Percentiles rank a stretch among this genome's conserved stretches.
Evolutionary conservation across 1,140 invertebrate genomes (phyloP).

Genomic region (Schlechtendalia chinensis): DNA sequence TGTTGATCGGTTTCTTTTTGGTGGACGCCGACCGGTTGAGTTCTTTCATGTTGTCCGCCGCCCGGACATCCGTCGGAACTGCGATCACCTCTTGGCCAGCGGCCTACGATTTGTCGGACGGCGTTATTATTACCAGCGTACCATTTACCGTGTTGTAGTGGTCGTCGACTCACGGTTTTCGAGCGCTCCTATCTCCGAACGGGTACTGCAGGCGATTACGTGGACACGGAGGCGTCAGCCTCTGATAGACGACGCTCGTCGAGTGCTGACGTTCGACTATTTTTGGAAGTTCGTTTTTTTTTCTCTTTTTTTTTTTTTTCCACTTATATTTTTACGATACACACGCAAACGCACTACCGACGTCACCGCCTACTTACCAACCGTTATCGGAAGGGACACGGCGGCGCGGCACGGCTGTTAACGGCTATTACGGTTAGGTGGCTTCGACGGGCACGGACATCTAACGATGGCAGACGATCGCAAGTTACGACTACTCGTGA

Average conservation of each 20-base stretch:
- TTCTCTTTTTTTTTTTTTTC: background rate
- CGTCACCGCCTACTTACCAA: constrained; percentile 23
- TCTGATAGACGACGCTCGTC: background rate
- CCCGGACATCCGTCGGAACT: background rate
- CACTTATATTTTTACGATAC: constrained; percentile 35
- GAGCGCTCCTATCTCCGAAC: no score
- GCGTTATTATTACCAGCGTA: no score
- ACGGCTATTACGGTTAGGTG: background rate
- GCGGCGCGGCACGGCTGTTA: background rate
- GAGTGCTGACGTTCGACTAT: constrained; percentile 4
- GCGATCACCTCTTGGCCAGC: background rate
- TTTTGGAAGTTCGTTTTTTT: constrained; percentile 31
- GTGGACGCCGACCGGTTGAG: constrained; percentile 23
- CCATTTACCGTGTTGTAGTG: no score
- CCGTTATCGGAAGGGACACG: constrained; percentile 16
- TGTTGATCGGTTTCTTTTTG: constrained; percentile 64
- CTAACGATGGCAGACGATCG: no score
- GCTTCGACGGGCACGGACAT: background rate
- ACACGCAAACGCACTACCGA: background rate
- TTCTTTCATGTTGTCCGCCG: constrained; percentile 28
- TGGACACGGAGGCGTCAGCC: background rate
- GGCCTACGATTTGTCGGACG: no score
- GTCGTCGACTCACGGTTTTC: no score
- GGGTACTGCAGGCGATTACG: no score
- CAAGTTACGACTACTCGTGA: no score